Conservation (phyloP, 2,888 invertebrate genomes). For the Heteropelma amictum region DNA sequence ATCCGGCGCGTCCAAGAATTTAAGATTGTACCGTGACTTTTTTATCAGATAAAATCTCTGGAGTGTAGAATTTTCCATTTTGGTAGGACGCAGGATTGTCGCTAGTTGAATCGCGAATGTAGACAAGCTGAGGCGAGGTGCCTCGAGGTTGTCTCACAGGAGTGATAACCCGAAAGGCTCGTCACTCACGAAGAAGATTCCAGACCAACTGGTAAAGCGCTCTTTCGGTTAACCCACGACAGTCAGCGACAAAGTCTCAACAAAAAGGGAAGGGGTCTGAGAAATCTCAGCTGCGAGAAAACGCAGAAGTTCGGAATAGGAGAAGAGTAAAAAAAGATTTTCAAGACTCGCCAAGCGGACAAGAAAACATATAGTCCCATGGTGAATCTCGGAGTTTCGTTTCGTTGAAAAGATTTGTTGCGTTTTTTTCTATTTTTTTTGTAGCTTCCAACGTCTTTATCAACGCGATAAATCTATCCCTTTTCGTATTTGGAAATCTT, state of each 20-base stretch:
- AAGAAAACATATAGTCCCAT: background rate
- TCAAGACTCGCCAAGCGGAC: background rate
- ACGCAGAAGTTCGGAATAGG: background rate
- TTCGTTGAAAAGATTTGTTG: background rate
- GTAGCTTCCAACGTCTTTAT: too few relatives aligned
- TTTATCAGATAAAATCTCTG: background rate
- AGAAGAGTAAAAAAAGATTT: background rate
- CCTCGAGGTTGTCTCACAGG: background rate
- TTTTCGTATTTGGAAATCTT: too few relatives aligned
- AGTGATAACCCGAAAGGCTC: background rate
- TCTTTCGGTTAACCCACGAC: background rate
- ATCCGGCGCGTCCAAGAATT: background rate
- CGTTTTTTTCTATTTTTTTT: background rate
- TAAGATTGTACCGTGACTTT: background rate
- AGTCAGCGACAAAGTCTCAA: background rate
- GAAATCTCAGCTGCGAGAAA: conserved; percentile 2
- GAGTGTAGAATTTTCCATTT: background rate
- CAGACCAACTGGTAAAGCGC: background rate
- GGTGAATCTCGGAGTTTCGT: background rate
- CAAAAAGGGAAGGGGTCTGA: background rate
- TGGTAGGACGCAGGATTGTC: background rate
- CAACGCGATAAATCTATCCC: too few relatives aligned
- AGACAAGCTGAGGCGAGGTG: background rate
- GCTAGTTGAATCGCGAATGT: background rate
- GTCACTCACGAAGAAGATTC: background rate